Base-by-base conservation (phyloP, 2,797 vertebrate species). In the Crax fasciolata region DNA sequence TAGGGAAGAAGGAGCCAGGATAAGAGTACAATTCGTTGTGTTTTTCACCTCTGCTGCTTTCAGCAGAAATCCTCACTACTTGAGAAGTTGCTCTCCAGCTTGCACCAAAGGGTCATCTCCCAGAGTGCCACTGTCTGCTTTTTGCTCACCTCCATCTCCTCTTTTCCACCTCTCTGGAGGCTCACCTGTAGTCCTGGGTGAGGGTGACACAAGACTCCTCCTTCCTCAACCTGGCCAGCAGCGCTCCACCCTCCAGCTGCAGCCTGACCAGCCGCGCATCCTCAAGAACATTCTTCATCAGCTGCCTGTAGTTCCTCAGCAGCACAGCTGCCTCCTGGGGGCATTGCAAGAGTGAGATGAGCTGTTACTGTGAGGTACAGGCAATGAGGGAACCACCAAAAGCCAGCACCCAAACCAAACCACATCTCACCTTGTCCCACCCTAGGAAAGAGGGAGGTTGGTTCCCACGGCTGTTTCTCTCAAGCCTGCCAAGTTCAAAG, bases 231-330 rank as follows among this genome's bases (percentile, higher is more conserved):
- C 98, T 96, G 2, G 98, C 98, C 92, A 99, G 95, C 6, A 98
- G 98, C 0, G 98, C 98, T 62, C 98, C 98, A 9, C 99, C 99
- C 84, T 99, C 99, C 96, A 98, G 97, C 96, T 99, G 99, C 59
- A 99, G 95, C 87, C 97, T 98, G 71, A 98, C 98, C 96, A 99
- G 97, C 83, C 94, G 97, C 3, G 96, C 68, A 4, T 99, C 99
- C 24, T 98, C 98, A 6, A 99, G 98, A 57, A 99, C 97, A 0
- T 91, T 98, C 43, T 97, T 93, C 99, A 99, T 99, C 93, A 99
- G 71, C 9, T 97, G 97, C 70, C 90, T 98, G 94, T 97, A 98
- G 66, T 90, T 97, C 84, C 89, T 97, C 79, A 99, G 94, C 96
- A 98, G 93, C 87, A 89, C 96, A 93, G 97, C 91, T 1, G 98